Evolutionary conservation across 2,797 vertebrate species (phyloP), one percentile per base, ranked within the genome.

Genomic region (Rhynchotus rufescens): DNA sequence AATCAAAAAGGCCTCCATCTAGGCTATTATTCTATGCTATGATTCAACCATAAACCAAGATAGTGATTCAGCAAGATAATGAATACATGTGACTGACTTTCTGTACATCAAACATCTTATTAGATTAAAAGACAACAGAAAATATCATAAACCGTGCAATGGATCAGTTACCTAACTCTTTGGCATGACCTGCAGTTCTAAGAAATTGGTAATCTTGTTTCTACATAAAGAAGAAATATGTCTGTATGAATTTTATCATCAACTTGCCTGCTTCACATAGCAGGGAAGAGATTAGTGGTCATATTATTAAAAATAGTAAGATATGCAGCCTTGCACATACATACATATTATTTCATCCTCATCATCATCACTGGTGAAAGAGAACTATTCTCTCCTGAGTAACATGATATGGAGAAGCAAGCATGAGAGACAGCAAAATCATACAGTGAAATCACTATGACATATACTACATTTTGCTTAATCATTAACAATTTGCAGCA

Each of bases 401-500:
- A 91, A 91, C 22, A 47, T 1, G 14, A 80, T 36, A 56, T 5
- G 44, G 42, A 84, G 86, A 84, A 12, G 82, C 23, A 88, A 86
- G 54, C 36, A 92, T 6, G 34, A 93, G 40, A 89, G 47, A 90
- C 2, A 72, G 66, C 17, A 78, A 93, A 87, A 90, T 66, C 6
- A 68, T 59, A 74, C 7, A 6, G 44, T 72, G 45, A 93, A 91
- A 71, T 83, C 47, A 75, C 72, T 85, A 85, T 4, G 5, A 54
- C 34, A 65, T 44, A 30, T n/a, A 81, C 44, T 73, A 28, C 40
- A 42, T 56, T 90, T 86, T 71, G 32, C 44, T 93, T 67, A 93
- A 61, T 65, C 26, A 90, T 75, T 57, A 94, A 71, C 71, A 72
- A 88, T 90, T 92, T 80, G 59, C 49, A 87, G 56, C 93, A 51